Conservation (phyloP, 2,113 vertebrate genomes). For the Meriones unguiculatus region DNA sequence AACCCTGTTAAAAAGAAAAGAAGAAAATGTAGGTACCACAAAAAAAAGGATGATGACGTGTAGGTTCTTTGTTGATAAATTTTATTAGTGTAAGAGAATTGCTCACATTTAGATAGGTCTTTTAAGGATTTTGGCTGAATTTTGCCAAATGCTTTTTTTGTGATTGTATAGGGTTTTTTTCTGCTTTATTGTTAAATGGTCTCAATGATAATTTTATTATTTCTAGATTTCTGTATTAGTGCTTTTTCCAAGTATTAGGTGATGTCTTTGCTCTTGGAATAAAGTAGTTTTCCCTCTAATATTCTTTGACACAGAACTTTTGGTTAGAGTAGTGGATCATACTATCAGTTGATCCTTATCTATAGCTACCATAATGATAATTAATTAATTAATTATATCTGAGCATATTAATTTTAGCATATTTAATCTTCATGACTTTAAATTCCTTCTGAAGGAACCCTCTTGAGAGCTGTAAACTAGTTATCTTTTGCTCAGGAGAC, state of each 20-base stretch:
- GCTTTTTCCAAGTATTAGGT: background rate
- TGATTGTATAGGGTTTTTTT: background rate
- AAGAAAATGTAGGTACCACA: background rate
- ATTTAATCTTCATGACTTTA: background rate
- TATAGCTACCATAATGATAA: background rate
- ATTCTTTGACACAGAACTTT: background rate
- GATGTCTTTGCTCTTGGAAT: background rate
- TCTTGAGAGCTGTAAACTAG: constrained; percentile 11
- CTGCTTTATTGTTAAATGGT: background rate
- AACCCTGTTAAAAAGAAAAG: background rate
- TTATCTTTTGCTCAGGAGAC: background rate
- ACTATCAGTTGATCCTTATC: background rate
- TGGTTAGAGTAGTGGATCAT: constrained; percentile 7
- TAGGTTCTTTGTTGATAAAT: background rate
- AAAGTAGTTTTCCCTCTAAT: background rate
- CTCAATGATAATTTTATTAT: background rate
- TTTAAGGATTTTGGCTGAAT: background rate
- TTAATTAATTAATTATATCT: background rate
- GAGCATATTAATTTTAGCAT: constrained; percentile 1
- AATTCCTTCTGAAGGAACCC: background rate
- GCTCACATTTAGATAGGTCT: background rate
- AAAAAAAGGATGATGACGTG: background rate
- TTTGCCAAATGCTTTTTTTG: background rate
- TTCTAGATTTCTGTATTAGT: background rate
- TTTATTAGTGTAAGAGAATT: background rate